A percentile compares a stretch with the other conserved stretches of the same genome.
These are phyloP conservation scores for Parazoanthus atlanticus DNA, from an alignment of 92 coral and sea anemone genomes.

Conservation along the genomic window DNA sequence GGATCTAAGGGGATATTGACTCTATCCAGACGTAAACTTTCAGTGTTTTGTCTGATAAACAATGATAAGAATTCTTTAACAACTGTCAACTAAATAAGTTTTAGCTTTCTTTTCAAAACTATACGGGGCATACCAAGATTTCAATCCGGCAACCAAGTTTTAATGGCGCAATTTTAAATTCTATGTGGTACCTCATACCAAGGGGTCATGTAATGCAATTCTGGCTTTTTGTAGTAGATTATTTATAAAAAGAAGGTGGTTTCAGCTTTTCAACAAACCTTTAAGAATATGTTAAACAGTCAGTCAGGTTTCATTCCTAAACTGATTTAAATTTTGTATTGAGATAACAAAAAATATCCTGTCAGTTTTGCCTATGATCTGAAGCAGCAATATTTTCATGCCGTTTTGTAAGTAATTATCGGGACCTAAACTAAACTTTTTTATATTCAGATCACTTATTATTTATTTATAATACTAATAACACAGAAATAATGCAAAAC, in stretches of 20 bases:
- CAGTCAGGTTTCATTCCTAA: conserved; percentile 10
- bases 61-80: background rate
- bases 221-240: background rate
- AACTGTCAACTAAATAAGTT: background rate
- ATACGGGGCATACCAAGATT: too few relatives aligned
- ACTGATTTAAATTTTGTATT: conserved; percentile 15
- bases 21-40: background rate
- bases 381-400: background rate
- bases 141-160: background rate
- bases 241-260: background rate
- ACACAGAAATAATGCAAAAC: background rate
- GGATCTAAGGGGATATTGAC: background rate
- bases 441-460: background rate
- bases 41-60: background rate
- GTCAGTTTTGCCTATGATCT: background rate
- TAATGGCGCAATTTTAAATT: background rate
- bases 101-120: background rate
- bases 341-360: background rate
- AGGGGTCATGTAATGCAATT: background rate
- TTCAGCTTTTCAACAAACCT: conserved; percentile 33
- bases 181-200: background rate
- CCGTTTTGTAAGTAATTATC: background rate
- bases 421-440: background rate
- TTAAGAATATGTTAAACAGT: conserved; percentile 1
- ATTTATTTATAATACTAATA: background rate